phyloP scores from a whole-genome alignment of 1,140 invertebrate species.

The Sycophila sp. region DNA sequence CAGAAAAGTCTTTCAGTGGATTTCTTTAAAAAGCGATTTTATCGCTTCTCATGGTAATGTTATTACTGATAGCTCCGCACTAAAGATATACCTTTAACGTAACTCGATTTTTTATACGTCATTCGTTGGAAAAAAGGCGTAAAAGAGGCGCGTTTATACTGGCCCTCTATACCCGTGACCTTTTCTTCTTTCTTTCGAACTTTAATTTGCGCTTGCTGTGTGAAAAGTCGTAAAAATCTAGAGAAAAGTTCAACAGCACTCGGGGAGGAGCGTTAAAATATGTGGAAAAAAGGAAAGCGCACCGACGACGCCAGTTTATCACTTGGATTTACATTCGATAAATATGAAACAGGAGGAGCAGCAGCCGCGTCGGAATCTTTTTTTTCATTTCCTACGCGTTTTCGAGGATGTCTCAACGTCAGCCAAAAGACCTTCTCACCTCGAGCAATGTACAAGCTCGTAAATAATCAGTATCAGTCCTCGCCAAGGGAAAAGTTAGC shows the following conservation, averaged over 20 bases:
- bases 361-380: neutral
- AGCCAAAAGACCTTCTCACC: no score
- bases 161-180: no score
- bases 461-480: no score
- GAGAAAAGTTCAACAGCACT: no score
- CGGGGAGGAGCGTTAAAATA: no score
- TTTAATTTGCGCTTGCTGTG: no score
- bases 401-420: no score
- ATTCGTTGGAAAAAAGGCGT: neutral
- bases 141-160: constrained; percentile 1
- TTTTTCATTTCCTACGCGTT: no score
- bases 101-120: constrained; percentile 3
- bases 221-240: no score
- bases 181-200: no score
- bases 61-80: neutral
- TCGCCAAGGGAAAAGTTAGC: no score
- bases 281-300: constrained; percentile 13
- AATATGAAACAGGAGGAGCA: constrained; percentile 31
- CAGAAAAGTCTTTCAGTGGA: neutral
- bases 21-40: neutral
- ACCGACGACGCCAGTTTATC: constrained; percentile 21
- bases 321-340: constrained; percentile 39
- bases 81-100: constrained; percentile 4
- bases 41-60: neutral
- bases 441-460: no score